phyloP scores from a whole-genome alignment of 2,888 invertebrate species.

The Crocallis elinguaria region DNA sequence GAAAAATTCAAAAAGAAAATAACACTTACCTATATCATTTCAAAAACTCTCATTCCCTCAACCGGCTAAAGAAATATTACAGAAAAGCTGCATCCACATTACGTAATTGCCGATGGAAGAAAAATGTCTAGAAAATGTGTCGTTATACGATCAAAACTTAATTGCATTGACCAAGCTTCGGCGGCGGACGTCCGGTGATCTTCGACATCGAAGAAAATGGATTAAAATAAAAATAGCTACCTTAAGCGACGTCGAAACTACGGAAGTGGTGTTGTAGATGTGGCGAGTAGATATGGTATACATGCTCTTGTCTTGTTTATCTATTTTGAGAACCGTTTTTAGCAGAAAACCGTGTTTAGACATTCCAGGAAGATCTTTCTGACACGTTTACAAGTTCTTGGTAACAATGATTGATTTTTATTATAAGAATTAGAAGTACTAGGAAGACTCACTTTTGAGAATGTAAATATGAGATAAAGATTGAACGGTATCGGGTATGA shows the following conservation, averaged over 20 bases:
- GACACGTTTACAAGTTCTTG: too few relatives aligned
- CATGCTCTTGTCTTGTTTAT: slow-evolving; percentile 25
- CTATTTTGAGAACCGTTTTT: slow-evolving; percentile 26
- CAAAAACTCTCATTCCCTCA: neutral
- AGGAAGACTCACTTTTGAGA: too few relatives aligned
- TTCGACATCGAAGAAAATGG: slow-evolving; percentile 71
- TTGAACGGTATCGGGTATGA: too few relatives aligned
- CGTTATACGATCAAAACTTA: slow-evolving; percentile 80
- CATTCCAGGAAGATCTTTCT: too few relatives aligned
- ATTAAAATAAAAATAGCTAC: slow-evolving; percentile 74
- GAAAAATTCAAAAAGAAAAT: too few relatives aligned
- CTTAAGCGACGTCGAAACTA: slow-evolving; percentile 39
- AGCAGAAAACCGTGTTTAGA: neutral
- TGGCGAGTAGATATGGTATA: slow-evolving; percentile 2
- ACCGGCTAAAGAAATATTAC: slow-evolving; percentile 22
- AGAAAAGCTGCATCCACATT: slow-evolving; percentile 20
- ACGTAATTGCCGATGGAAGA: slow-evolving; percentile 37
- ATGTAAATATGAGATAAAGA: too few relatives aligned
- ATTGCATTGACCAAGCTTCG: slow-evolving; percentile 76
- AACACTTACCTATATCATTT: neutral
- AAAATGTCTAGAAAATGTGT: slow-evolving; percentile 70
- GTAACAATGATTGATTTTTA: too few relatives aligned
- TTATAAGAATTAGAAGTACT: too few relatives aligned
- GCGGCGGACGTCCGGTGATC: slow-evolving; percentile 72
- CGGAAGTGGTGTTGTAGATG: slow-evolving; percentile 34